Evolutionary conservation across 1,140 invertebrate genomes (phyloP).

Genomic region (Acromyrmex charruanus): DNA sequence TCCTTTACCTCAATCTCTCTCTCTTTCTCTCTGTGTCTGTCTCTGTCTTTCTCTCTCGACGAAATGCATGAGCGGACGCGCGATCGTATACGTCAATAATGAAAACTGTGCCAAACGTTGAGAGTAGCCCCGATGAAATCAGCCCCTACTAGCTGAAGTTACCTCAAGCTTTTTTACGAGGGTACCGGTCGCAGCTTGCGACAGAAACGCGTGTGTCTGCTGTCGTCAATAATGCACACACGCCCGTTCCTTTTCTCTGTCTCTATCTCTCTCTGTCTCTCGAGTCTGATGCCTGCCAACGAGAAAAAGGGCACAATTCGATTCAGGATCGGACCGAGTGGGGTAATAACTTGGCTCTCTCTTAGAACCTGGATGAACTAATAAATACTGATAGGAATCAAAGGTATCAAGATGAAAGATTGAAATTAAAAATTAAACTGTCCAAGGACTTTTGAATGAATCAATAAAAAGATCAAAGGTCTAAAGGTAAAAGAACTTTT

Average conservation of each 20-base stretch:
- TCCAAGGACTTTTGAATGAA: slow-evolving; percentile 12
- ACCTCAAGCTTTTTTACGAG: slow-evolving; percentile 33
- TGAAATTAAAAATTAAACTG: neutral
- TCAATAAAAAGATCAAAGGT: slow-evolving; percentile 3
- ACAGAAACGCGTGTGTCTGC: neutral
- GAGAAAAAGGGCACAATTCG: slow-evolving; percentile 15
- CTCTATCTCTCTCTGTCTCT: slow-evolving; percentile 42
- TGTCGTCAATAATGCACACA: slow-evolving; percentile 43
- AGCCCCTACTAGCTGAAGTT: slow-evolving; percentile 29
- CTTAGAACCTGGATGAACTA: neutral
- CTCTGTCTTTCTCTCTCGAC: slow-evolving; percentile 70
- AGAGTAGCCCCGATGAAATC: slow-evolving; percentile 61
- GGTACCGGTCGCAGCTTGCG: slow-evolving; percentile 11
- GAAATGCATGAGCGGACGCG: slow-evolving; percentile 70
- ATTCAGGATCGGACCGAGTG: neutral
- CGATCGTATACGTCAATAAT: slow-evolving; percentile 71
- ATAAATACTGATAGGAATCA: neutral
- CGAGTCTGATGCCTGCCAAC: neutral
- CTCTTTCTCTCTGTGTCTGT: slow-evolving; percentile 56
- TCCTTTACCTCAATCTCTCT: slow-evolving; percentile 47
- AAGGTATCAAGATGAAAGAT: neutral
- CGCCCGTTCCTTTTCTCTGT: slow-evolving; percentile 18
- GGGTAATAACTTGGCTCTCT: neutral
- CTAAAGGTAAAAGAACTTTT: neutral
- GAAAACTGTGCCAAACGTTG: slow-evolving; percentile 74